Percentiles rank a stretch among this genome's conserved stretches.
Conservation (phyloP, 2,113 vertebrate genomes). For the Talpa occidentalis region DNA sequence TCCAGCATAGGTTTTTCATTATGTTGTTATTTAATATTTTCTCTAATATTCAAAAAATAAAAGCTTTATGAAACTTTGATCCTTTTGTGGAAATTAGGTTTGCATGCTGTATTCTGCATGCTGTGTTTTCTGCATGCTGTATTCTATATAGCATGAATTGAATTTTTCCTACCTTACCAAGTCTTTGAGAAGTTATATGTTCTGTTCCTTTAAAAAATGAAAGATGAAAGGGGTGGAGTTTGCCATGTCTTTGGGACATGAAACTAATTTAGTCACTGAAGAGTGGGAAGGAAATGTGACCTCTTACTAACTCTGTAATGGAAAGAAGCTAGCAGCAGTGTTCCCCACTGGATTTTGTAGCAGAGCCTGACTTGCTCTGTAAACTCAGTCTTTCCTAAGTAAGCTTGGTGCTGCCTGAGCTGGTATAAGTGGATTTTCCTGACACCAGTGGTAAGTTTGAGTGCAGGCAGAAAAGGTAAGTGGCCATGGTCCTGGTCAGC, state of each 20-base stretch:
- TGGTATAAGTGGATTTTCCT: neutral
- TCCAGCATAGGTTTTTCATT: neutral
- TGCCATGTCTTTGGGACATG: neutral
- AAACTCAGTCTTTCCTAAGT: neutral
- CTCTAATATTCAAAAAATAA: neutral
- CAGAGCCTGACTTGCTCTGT: neutral
- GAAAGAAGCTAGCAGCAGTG: neutral
- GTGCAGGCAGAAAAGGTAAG: neutral
- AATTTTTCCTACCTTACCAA: conserved; percentile 10
- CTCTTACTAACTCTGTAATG: neutral
- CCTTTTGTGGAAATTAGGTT: neutral
- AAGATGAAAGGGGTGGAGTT: conserved; percentile 38
- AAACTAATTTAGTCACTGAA: conserved; percentile 41
- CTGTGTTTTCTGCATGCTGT: neutral
- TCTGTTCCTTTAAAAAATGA: conserved; percentile 56
- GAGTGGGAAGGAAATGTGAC: conserved; percentile 68
- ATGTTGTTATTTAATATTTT: conserved; percentile 49
- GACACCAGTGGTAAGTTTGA: neutral
- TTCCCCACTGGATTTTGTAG: neutral
- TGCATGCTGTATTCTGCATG: neutral
- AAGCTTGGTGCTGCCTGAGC: neutral
- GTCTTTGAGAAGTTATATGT: neutral
- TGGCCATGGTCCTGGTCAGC: neutral
- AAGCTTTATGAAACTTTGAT: neutral
- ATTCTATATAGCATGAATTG: neutral